Conservation (phyloP, 1,140 invertebrate genomes). For the Polyergus mexicanus region DNA sequence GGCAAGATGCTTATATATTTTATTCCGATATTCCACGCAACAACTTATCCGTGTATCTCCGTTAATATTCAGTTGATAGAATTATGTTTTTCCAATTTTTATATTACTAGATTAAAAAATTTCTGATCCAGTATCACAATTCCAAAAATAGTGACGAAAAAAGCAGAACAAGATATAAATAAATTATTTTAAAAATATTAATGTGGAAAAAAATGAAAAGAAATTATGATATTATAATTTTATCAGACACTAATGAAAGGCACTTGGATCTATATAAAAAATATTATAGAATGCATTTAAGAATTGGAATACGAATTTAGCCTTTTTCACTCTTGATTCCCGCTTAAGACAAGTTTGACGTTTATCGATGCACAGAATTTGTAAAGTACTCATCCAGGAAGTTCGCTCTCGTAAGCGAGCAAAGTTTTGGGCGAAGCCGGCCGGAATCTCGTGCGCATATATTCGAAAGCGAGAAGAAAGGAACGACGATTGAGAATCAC, state of each 20-base stretch:
- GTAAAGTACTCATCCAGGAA: background rate
- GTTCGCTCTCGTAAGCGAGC: background rate
- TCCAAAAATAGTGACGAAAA: background rate
- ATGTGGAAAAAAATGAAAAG: background rate
- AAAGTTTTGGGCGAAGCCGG: constrained; percentile 3
- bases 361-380: constrained; percentile 28
- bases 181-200: background rate
- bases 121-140: background rate
- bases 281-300: background rate
- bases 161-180: background rate
- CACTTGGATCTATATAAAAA: background rate
- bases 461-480: constrained; percentile 15
- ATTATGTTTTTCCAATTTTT: background rate
- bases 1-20: constrained; percentile 16
- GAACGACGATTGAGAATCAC: constrained; percentile 23
- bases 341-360: background rate
- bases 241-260: background rate
- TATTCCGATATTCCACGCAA: background rate
- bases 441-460: background rate
- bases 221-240: background rate
- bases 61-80: background rate
- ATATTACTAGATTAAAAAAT: background rate
- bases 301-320: background rate
- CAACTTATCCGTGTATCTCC: background rate
- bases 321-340: background rate